Base-by-base conservation (phyloP, 30 jellyfish, hydroid and myxozoan species). In the Nemopilema nomurai region DNA sequence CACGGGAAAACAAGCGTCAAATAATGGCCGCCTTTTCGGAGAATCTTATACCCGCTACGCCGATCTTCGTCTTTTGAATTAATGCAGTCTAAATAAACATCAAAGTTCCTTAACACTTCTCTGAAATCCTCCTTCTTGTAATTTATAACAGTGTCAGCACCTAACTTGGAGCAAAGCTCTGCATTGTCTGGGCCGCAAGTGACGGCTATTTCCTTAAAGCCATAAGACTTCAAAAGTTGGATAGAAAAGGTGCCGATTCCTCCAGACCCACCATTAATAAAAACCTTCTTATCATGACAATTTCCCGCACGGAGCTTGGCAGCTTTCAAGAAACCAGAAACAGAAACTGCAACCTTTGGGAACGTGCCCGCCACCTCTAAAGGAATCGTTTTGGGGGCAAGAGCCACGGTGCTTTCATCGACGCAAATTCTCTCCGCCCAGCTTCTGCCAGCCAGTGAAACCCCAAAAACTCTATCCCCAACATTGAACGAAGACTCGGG, bases 361-460 rank as follows among this genome's bases (percentile, higher is more conserved):
- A 81, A 81, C 13, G 90, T 81, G n/a, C 90, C 90, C 13, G 90
- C 78, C 0, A 68, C 90, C 25, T 81, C 77, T 29, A 81, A 23
- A 4, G 90, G 90, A 18, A 81, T 81, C 26, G 83, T 22, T 24
- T 50, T 69, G 50, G 90, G 90, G n/a, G 90, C 90, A 69, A 20
- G 67, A 1, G 90, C 81, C 18, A 81, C 81, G 8, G 83, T 66
- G 4, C 90, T 69, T n/a, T 81, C 83, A 71, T 81, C 83, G 70
- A 81, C 69, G 76, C 90, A 81, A n/a, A 81, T 81, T 62, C 28
- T 67, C 64, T 81, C 90, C 1, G 90, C 90, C 90, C 90, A 81
- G 66, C 90, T 69, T 30, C 84, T 81, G 26, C 90, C 90, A 67
- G 90, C 90, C 25, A 71, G 31, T 0, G 90, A 68, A 13, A 74